Percentiles rank a stretch among this genome's conserved stretches.
These are phyloP conservation scores for Epinotia bilunana DNA, from an alignment of 2,888 invertebrate genomes.

Conservation along the genomic window DNA sequence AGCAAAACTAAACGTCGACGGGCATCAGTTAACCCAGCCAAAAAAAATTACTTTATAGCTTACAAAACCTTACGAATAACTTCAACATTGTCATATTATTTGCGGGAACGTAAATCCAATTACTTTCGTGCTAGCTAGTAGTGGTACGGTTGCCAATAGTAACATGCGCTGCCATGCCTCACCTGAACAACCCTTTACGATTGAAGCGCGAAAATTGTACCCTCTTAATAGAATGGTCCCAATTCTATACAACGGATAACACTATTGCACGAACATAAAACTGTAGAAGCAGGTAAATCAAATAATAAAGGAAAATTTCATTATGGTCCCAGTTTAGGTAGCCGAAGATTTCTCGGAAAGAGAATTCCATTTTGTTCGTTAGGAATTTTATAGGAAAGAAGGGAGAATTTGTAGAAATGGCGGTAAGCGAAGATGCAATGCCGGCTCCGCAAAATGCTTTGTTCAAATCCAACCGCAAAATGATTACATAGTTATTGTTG, in stretches of 20 bases:
- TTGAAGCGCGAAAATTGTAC: constrained; percentile 39
- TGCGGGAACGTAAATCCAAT: constrained; percentile 5
- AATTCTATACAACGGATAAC: constrained; percentile 61
- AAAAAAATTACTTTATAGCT: too few relatives aligned
- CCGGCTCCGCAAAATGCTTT: constrained; percentile 14
- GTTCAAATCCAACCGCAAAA: constrained; percentile 22
- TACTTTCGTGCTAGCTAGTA: background rate
- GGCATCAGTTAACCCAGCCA: too few relatives aligned
- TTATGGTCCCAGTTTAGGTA: constrained; percentile 73
- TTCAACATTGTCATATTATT: background rate
- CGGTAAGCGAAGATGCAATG: constrained; percentile 34
- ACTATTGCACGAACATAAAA: constrained; percentile 75
- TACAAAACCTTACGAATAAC: too few relatives aligned
- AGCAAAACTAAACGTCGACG: too few relatives aligned
- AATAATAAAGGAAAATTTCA: constrained; percentile 81
- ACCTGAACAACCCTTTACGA: constrained; percentile 38
- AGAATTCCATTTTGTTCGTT: constrained; percentile 63
- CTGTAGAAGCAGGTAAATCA: constrained; percentile 77
- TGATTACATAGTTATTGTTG: background rate
- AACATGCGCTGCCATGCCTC: constrained; percentile 14
- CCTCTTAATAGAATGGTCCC: constrained; percentile 55
- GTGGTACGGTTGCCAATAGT: background rate
- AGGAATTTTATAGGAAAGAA: constrained; percentile 48
- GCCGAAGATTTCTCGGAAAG: constrained; percentile 67
- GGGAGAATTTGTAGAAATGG: constrained; percentile 44